Base-by-base conservation (phyloP, 2,113 vertebrate genomes). In the Callipepla squamata region DNA sequence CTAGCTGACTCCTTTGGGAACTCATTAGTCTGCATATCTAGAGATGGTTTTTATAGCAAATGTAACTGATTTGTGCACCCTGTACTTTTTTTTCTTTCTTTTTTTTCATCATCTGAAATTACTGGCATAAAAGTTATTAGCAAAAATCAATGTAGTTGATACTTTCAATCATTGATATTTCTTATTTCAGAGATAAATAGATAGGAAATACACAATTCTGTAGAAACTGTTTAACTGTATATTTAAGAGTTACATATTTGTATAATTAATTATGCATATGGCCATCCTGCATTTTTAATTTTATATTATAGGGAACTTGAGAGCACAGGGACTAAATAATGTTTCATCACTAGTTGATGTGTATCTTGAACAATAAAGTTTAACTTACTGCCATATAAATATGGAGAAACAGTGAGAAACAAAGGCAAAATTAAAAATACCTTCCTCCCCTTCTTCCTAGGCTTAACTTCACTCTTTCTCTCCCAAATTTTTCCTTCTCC, bases 1-100 rank as follows among this genome's bases (percentile, higher is more conserved):
- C 19, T 47, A 57, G 44, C 11, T 81, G 34, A 78, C 80, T 89
- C 94, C 94, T 92, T 72, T 63, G 93, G 94, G 93, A 94, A 18
- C 91, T 95, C 84, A 89, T 95, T 94, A 95, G 21, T 58, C 25
- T 67, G 19, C 67, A 74, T 67, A 40, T 68, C 80, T 78, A 67
- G 38, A 84, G 90, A 75, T 61, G 17, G 2, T 38, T 89, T 86
- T 89, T 86, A 63, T 6, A 86, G 13, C 11, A 90, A 58, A 80
- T 42, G 38, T 23, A 47, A 63, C 38, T 67, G 86, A 75, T 90
- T 58, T 86, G 18, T 84, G 42, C 42, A 75, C 63, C 16, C 34
- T 84, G 51, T 5, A 6, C 4, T 84, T 75, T 84, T 67, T 28
- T 3, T 51, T 80, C n/a, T 81, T 87, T 51, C 66, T 70, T 92